phyloP scores from a whole-genome alignment of 1,140 invertebrate species.

The Hycleus phaleratus region DNA sequence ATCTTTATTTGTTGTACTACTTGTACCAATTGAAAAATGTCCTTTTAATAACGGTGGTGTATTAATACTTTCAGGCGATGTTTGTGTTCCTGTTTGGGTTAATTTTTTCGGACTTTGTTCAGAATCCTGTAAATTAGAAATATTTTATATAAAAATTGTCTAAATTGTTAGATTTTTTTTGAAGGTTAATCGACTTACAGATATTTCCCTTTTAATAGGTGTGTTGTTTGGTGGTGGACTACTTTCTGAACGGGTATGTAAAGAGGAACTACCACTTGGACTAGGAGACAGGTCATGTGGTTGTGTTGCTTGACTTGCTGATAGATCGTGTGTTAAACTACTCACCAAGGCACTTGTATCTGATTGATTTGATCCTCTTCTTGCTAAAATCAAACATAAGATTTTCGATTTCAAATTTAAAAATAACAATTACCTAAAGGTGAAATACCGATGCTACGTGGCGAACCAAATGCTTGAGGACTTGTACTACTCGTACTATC shows the following conservation, averaged over 20 bases:
- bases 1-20: conserved; percentile 42
- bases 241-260: conserved; percentile 47
- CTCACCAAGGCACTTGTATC: conserved; percentile 57
- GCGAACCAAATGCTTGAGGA: conserved; percentile 47
- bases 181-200: conserved; percentile 18
- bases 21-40: conserved; percentile 55
- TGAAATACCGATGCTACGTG: conserved; percentile 50
- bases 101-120: conserved; percentile 45
- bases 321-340: conserved; percentile 27
- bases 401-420: background rate
- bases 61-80: conserved; percentile 57
- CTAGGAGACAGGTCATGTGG: conserved; percentile 54
- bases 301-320: conserved; percentile 46
- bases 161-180: background rate
- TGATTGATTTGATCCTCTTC: conserved; percentile 53
- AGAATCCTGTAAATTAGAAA: conserved; percentile 33
- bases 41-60: conserved; percentile 44
- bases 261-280: conserved; percentile 48
- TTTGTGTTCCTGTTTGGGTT: conserved; percentile 68
- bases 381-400: conserved; percentile 34
- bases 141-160: background rate
- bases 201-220: conserved; percentile 32
- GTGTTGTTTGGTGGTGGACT: conserved; percentile 44
- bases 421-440: conserved; percentile 46
- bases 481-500: conserved; percentile 47